phyloP scores from a whole-genome alignment of 2,888 invertebrate genomes.

The Lasioglossum figueresi region DNA sequence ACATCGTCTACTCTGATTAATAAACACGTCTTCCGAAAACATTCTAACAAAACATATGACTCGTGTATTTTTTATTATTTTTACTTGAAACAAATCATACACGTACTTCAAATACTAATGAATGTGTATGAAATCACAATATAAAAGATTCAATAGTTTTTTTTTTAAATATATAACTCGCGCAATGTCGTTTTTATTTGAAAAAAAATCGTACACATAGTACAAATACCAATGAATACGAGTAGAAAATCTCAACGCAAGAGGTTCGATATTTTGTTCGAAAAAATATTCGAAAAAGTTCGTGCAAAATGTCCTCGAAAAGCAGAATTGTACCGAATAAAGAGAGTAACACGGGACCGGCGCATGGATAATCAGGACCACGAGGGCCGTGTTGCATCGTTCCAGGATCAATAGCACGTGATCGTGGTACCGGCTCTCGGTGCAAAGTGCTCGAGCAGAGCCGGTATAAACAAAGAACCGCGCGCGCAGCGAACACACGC shows the following conservation, averaged over 20 bases:
- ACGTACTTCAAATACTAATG: too few relatives aligned
- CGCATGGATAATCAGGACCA: neutral
- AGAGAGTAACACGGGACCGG: neutral
- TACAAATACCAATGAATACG: neutral
- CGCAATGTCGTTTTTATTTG: neutral
- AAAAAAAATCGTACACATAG: neutral
- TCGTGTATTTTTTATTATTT: neutral
- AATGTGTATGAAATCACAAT: neutral
- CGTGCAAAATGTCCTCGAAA: neutral
- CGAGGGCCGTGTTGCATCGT: slow-evolving; percentile 43
- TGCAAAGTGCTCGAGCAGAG: slow-evolving; percentile 51
- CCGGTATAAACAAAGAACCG: slow-evolving; percentile 83
- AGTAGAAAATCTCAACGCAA: neutral
- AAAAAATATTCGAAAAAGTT: neutral
- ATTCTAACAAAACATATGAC: too few relatives aligned
- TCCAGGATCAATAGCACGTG: slow-evolving; percentile 73
- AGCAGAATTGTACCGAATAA: neutral
- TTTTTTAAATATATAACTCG: neutral
- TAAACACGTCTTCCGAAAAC: too few relatives aligned
- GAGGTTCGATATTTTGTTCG: neutral
- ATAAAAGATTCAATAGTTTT: neutral
- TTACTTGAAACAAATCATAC: neutral
- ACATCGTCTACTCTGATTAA: too few relatives aligned
- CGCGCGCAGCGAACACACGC: slow-evolving; percentile 73
- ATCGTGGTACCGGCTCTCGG: slow-evolving; percentile 64